Conservation (phyloP, 2,888 invertebrate species). For the Drosophila atripex region DNA sequence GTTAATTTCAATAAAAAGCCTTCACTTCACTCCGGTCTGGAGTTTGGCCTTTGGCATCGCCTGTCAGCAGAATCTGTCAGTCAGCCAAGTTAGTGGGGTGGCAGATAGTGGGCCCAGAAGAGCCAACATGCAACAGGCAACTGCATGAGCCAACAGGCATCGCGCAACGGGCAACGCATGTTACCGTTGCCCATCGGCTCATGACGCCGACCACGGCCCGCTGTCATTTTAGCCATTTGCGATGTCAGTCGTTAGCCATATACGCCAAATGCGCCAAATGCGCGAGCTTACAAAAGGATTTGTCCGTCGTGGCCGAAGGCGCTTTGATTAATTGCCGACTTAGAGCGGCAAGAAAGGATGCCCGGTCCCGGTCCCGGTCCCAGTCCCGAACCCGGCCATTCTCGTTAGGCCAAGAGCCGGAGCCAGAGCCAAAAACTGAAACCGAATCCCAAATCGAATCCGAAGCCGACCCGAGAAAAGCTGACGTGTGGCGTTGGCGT, state of each 20-base stretch:
- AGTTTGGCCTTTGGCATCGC: slow-evolving; percentile 66
- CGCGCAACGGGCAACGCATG: slow-evolving; percentile 57
- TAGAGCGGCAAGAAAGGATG: slow-evolving; percentile 47
- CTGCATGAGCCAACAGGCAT: background rate
- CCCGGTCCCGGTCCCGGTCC: background rate
- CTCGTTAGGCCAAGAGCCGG: slow-evolving; percentile 35
- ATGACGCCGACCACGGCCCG: slow-evolving; percentile 66
- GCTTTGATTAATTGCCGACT: slow-evolving; percentile 80
- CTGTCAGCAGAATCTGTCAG: slow-evolving; percentile 43
- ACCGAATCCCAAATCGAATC: background rate
- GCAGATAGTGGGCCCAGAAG: slow-evolving; percentile 48
- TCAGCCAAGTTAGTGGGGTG: slow-evolving; percentile 36
- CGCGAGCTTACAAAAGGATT: slow-evolving; percentile 66
- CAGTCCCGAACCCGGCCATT: slow-evolving; percentile 20
- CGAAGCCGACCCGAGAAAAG: slow-evolving; percentile 15
- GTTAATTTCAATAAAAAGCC: slow-evolving; percentile 74
- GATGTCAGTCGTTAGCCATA: slow-evolving; percentile 75
- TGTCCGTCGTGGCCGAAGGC: slow-evolving; percentile 74
- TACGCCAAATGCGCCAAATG: slow-evolving; percentile 48
- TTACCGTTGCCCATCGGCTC: slow-evolving; percentile 77
- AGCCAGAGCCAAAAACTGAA: slow-evolving; percentile 3
- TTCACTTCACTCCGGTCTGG: slow-evolving; percentile 36
- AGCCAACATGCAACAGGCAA: slow-evolving; percentile 34
- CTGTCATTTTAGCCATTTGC: slow-evolving; percentile 80
- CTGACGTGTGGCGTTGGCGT: slow-evolving; percentile 72